Evolutionary conservation across 2,797 vertebrate genomes (phyloP).

Genomic region (Pangasius mekongensis): DNA sequence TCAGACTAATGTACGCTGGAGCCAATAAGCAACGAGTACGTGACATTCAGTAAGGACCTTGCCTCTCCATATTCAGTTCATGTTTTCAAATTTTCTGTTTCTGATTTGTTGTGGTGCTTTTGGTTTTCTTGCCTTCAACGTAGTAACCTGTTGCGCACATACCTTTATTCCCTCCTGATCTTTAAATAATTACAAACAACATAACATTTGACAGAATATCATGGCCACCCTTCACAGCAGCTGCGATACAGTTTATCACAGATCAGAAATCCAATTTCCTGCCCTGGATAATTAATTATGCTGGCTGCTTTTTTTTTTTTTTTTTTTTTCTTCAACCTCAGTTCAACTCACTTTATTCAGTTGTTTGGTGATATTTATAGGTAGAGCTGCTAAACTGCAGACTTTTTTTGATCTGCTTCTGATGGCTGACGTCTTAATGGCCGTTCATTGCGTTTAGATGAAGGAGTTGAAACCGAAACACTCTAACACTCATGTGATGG

Average conservation of each 20-base stretch:
- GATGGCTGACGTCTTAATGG: constrained; percentile 20
- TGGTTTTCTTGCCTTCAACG: not conserved
- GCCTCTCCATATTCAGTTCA: not conserved
- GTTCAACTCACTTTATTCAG: not conserved
- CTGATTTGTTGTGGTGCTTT: not conserved
- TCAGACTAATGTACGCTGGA: not conserved
- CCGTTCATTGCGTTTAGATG: not conserved
- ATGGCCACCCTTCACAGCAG: not conserved
- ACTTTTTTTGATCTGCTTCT: constrained; percentile 38
- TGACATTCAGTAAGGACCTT: not conserved
- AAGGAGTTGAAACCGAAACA: not conserved
- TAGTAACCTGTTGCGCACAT: not conserved
- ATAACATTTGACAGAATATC: not conserved
- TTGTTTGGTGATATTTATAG: constrained; percentile 8
- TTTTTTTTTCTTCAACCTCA: not conserved
- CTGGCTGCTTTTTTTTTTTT: not conserved
- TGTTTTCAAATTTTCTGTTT: not conserved
- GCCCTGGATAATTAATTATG: constrained; percentile 35
- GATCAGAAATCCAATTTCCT: constrained; percentile 43
- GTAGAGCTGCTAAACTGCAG: constrained; percentile 27
- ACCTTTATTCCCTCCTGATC: not conserved
- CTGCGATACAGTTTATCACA: constrained; percentile 17
- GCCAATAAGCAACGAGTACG: not conserved
- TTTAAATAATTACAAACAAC: not conserved
- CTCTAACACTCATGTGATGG: not conserved